Evolutionary conservation across 2,113 vertebrate genomes (phyloP).

Genomic region (Pseudorhombus dupliciocellatus): DNA sequence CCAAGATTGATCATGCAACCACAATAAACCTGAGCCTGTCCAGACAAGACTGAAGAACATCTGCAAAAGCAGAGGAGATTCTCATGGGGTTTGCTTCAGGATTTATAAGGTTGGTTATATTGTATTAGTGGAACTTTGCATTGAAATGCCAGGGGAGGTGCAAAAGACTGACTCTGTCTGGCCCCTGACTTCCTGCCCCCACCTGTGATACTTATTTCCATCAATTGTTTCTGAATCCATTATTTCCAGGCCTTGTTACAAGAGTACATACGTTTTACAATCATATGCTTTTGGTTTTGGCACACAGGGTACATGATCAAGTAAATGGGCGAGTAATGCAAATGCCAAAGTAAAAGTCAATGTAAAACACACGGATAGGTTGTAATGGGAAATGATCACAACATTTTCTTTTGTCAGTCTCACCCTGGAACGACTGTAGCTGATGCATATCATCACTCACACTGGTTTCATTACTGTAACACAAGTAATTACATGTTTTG

Average conservation of each 20-base stretch:
- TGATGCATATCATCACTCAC: slow-evolving; percentile 36
- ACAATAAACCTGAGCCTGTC: no score
- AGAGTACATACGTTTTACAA: neutral
- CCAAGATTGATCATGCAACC: no score
- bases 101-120: no score
- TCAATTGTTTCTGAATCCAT: neutral
- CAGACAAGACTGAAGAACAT: no score
- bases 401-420: slow-evolving; percentile 18
- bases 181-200: neutral
- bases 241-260: neutral
- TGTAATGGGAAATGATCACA: no score
- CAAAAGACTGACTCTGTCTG: no score
- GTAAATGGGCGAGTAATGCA: no score
- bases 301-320: neutral
- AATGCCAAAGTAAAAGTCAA: no score
- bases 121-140: no score
- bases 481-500: slow-evolving; percentile 38
- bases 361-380: neutral
- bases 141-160: no score
- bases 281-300: neutral
- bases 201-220: neutral
- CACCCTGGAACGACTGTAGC: slow-evolving; percentile 24
- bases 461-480: slow-evolving; percentile 27
- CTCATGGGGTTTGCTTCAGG: no score
- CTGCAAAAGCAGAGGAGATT: no score